phyloP scores from a whole-genome alignment of 2,113 vertebrate genomes.

The Ophiodon elongatus region DNA sequence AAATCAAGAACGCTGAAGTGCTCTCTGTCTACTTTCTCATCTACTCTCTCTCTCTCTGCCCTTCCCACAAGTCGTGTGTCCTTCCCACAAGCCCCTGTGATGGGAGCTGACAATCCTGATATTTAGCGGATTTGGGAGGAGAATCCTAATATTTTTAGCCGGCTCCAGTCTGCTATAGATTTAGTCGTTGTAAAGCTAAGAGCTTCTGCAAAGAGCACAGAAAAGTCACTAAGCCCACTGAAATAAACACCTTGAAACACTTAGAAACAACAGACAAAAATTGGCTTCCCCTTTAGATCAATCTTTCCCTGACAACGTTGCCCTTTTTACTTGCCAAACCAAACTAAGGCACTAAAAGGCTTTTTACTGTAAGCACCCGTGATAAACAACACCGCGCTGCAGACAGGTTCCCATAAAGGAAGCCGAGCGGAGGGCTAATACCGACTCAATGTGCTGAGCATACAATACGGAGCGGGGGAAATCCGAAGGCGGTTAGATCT shows the following conservation, averaged over 20 bases:
- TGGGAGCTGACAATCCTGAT: conserved; percentile 72
- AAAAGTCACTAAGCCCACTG: conserved; percentile 42
- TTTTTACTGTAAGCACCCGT: conserved; percentile 73
- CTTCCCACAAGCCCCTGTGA: conserved; percentile 57
- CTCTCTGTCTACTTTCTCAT: conserved; percentile 59
- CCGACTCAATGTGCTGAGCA: conserved; percentile 62
- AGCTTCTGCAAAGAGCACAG: conserved; percentile 54
- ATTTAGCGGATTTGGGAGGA: conserved; percentile 71
- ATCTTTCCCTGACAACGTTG: conserved; percentile 60
- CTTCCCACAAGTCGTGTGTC: conserved; percentile 51
- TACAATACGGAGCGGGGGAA: conserved; percentile 17
- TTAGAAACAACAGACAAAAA: conserved; percentile 67
- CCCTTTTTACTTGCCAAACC: conserved; percentile 69
- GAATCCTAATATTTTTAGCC: conserved; percentile 71
- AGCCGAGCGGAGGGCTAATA: conserved; percentile 35
- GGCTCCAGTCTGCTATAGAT: conserved; percentile 61
- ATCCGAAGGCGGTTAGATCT: conserved; percentile 30
- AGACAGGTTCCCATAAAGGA: conserved; percentile 63
- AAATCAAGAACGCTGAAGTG: conserved; percentile 61
- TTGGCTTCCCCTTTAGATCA: conserved; percentile 68
- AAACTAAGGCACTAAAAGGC: conserved; percentile 66
- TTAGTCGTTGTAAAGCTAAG: conserved; percentile 54
- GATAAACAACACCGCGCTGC: conserved; percentile 65
- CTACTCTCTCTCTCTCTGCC: conserved; percentile 43
- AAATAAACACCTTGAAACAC: conserved; percentile 75